Evolutionary conservation across 1,140 invertebrate genomes (phyloP), one percentile per base, ranked within the genome.

Genomic region (Anagrus nilaparvatae): DNA sequence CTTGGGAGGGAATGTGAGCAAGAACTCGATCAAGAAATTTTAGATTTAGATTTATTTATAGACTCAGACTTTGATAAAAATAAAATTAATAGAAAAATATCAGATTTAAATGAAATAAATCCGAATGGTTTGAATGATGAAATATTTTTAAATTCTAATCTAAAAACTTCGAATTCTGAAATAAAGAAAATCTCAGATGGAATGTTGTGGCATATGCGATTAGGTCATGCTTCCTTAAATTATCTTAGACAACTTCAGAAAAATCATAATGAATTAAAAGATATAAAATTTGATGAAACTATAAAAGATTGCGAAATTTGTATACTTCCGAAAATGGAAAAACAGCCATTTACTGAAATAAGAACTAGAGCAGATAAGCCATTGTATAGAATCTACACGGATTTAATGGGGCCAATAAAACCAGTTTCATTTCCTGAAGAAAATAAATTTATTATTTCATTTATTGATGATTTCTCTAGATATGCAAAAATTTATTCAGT

Each of bases 271-370:
- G 24, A 38, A 0, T 25, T 42, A 12, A 43, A 43, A 32, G n/a
- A 33, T 7, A 12, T 43, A 3, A 32, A 31, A 23, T 46, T 49
- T 23, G 24, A 46, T 25, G 25, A 32, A 7, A 25, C 27, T 3
- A 46, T 43, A 2, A 25, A 21, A 44, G 43, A 47, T 16, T 47
- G 47, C 18, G 47, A 52, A 43, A 40, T 40, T 2, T 52, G 50
- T 36, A 45, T 45, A 3, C 16, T 49, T 12, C 20, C 42, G 7
- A 52, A 52, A 36, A 45, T 52, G 40, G 34, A 45, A 33, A 52
- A 43, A 31, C 21, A 40, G n/a, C 40, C 48, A n/a, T 50, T 46
- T 25, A 46, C 43, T 34, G 27, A 52, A 27, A 32, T 17, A 13
- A 47, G 47, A 44, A 18, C 8, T 18, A 28, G 33, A 40, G 44